Conservation (phyloP, 64 coral and sea anemone genomes). For the Pocillopora verrucosa region DNA sequence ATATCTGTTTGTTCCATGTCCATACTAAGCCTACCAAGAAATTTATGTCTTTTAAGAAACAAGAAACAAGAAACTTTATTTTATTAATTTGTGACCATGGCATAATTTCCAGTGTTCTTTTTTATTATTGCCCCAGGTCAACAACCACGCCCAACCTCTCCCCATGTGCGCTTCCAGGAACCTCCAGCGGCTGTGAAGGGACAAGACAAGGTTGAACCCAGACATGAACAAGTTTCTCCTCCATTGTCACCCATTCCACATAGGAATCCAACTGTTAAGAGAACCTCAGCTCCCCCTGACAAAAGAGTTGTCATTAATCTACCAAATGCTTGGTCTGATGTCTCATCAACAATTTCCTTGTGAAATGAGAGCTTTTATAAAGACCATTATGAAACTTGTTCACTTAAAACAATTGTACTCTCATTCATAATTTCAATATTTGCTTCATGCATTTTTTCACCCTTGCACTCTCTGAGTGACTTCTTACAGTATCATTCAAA, state of each 20-base stretch:
- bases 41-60: too few species aligned
- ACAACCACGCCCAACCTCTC: slow-evolving; percentile 25
- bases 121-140: slow-evolving; percentile 16
- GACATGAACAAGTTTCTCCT: slow-evolving; percentile 21
- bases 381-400: background rate
- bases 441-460: too few species aligned
- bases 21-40: too few species aligned
- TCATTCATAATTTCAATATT: too few species aligned
- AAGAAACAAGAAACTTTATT: too few species aligned
- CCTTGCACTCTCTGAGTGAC: too few species aligned
- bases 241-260: slow-evolving; percentile 55
- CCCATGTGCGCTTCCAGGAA: slow-evolving; percentile 51
- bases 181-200: slow-evolving; percentile 15
- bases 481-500: too few species aligned
- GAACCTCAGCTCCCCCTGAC: slow-evolving; percentile 3
- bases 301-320: slow-evolving; percentile 59
- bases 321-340: slow-evolving; percentile 63
- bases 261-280: background rate
- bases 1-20: too few species aligned
- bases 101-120: background rate
- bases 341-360: slow-evolving; percentile 62
- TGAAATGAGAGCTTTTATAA: background rate
- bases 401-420: too few species aligned
- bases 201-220: background rate
- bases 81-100: too few species aligned